phyloP scores from a whole-genome alignment of 1,140 invertebrate genomes.

The Anastatus disparis region DNA sequence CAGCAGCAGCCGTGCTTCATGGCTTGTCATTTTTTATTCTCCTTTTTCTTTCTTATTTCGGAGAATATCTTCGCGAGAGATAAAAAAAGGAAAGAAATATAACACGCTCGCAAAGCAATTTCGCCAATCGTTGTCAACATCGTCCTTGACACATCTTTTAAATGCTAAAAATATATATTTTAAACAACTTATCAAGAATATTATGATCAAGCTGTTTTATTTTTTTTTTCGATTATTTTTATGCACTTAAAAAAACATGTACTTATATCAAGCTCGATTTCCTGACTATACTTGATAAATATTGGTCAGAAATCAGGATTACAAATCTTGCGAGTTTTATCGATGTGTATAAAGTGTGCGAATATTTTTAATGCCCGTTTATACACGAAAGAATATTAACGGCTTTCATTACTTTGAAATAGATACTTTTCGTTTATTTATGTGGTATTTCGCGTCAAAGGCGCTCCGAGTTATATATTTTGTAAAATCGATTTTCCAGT shows the following conservation, averaged over 20 bases:
- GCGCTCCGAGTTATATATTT: too few relatives aligned
- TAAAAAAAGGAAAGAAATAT: neutral
- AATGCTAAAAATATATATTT: slow-evolving; percentile 8
- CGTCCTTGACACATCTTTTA: slow-evolving; percentile 11
- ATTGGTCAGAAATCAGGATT: neutral
- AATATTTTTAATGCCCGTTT: neutral
- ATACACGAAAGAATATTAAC: neutral
- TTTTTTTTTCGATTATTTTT: too few relatives aligned
- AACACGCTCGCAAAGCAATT: neutral
- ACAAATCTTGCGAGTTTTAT: neutral
- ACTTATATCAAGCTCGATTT: neutral
- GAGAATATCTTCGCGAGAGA: too few relatives aligned
- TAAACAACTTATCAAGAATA: too few relatives aligned
- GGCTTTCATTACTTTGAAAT: neutral
- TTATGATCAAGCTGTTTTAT: too few relatives aligned
- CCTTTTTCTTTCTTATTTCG: neutral
- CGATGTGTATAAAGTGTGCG: neutral
- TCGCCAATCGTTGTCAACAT: neutral
- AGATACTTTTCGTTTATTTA: slow-evolving; percentile 2
- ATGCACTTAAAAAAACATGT: too few relatives aligned
- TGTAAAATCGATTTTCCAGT: too few relatives aligned
- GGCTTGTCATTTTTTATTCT: neutral
- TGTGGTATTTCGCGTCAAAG: neutral
- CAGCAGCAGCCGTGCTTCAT: neutral
- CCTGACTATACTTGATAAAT: neutral